Conservation (phyloP, 1,140 invertebrate genomes). For the Trichonephila inaurata region DNA sequence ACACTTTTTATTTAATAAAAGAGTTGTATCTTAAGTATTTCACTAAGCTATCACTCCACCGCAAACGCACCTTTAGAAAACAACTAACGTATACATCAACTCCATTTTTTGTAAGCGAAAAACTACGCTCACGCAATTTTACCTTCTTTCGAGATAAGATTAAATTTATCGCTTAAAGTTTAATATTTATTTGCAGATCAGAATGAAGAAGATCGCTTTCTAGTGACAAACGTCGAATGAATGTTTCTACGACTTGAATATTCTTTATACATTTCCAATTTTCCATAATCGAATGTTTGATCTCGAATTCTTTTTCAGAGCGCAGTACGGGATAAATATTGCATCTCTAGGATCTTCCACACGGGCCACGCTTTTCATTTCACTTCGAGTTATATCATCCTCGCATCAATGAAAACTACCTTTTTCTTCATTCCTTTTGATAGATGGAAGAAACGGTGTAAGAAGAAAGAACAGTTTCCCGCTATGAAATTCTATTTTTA, state of each 20-base stretch:
- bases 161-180: no score
- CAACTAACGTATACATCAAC: no score
- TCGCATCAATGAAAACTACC: constrained; percentile 32
- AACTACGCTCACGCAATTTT: no score
- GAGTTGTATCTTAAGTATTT: no score
- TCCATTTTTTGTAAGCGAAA: no score
- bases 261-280: constrained; percentile 44
- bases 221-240: background rate
- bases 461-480: constrained; percentile 45
- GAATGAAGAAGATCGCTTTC: no score
- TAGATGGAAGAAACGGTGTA: background rate
- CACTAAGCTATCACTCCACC: no score
- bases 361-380: constrained; percentile 52
- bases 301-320: constrained; percentile 46
- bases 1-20: no score
- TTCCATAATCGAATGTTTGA: constrained; percentile 33
- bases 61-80: no score
- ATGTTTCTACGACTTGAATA: background rate
- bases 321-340: constrained; percentile 53
- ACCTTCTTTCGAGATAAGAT: no score
- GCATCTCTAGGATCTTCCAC: background rate
- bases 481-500: constrained; percentile 71
- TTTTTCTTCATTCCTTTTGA: constrained; percentile 18
- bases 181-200: no score
- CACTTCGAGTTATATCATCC: constrained; percentile 44